Percentiles rank a stretch among this genome's conserved stretches.
phyloP scores from a whole-genome alignment of 35 echinoderm and acorn worm genomes.

The Heliocidaris erythrogramma region DNA sequence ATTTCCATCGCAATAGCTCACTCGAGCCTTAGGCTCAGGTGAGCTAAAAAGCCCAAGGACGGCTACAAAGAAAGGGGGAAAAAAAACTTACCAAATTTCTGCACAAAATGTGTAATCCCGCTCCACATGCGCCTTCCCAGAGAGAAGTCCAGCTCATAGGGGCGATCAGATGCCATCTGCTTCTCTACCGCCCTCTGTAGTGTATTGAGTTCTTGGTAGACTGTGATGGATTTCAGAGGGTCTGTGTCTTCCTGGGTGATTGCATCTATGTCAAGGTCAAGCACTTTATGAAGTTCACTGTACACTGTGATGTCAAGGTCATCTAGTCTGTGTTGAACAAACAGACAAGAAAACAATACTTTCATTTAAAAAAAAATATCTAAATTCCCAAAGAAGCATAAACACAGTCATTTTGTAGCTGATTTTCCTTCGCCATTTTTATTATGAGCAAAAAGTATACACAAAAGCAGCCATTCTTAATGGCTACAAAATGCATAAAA shows the following conservation, averaged over 20 bases:
- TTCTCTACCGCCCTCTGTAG: constrained; percentile 45
- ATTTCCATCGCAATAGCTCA: too few relatives aligned
- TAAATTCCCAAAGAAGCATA: too few relatives aligned
- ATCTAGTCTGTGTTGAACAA: background rate
- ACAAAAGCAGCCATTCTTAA: too few relatives aligned
- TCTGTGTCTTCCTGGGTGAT: background rate
- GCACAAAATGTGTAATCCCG: constrained; percentile 18
- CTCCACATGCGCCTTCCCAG: constrained; percentile 43
- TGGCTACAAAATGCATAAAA: too few relatives aligned
- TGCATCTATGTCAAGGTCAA: background rate
- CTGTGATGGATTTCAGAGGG: constrained; percentile 7
- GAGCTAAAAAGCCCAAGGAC: too few relatives aligned
- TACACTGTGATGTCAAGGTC: background rate
- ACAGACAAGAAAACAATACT: background rate
- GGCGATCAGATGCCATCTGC: background rate
- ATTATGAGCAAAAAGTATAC: too few relatives aligned
- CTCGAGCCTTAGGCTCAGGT: too few relatives aligned
- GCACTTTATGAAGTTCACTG: background rate
- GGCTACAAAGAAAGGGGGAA: too few relatives aligned
- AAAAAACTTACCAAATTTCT: constrained; percentile 19
- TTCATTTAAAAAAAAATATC: too few relatives aligned
- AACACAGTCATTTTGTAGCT: too few relatives aligned
- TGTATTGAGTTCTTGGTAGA: constrained; percentile 7
- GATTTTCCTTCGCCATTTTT: too few relatives aligned
- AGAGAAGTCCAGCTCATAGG: constrained; percentile 52